These are phyloP conservation scores for Sphaerophoria taeniata DNA, from an alignment of 2,888 invertebrate genomes.

Conservation along the genomic window DNA sequence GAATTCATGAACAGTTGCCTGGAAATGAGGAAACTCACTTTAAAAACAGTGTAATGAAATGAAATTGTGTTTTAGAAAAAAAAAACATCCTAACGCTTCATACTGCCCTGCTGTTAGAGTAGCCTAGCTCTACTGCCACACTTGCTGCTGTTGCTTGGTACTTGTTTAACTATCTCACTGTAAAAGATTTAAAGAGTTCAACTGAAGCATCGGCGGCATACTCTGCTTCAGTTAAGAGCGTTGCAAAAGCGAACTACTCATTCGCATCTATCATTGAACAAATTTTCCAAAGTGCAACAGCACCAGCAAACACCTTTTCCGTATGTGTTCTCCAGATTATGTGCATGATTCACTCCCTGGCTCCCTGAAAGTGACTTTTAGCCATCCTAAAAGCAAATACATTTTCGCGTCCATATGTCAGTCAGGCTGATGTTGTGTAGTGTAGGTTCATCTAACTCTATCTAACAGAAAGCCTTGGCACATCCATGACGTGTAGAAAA, in stretches of 20 bases:
- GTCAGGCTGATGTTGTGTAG: background rate
- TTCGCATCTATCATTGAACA: slow-evolving; percentile 65
- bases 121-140: too few species aligned
- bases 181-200: slow-evolving; percentile 27
- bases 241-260: slow-evolving; percentile 63
- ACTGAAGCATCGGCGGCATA: slow-evolving; percentile 40
- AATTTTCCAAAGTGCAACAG: slow-evolving; percentile 69
- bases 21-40: too few species aligned
- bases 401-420: background rate
- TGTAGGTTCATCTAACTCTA: background rate
- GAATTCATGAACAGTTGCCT: too few species aligned
- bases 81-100: too few species aligned
- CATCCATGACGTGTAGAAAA: background rate
- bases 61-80: too few species aligned
- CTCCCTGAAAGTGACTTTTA: slow-evolving; percentile 52
- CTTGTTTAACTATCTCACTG: background rate
- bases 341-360: slow-evolving; percentile 1
- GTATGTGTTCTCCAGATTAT: slow-evolving; percentile 45
- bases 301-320: slow-evolving; percentile 32
- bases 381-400: slow-evolving; percentile 5
- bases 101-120: background rate
- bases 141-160: slow-evolving; percentile 3
- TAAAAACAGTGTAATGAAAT: too few species aligned
- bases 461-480: background rate
- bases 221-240: slow-evolving; percentile 42